Base-by-base conservation (phyloP, 2,797 vertebrate species). In the Eidolon dupreanum region DNA sequence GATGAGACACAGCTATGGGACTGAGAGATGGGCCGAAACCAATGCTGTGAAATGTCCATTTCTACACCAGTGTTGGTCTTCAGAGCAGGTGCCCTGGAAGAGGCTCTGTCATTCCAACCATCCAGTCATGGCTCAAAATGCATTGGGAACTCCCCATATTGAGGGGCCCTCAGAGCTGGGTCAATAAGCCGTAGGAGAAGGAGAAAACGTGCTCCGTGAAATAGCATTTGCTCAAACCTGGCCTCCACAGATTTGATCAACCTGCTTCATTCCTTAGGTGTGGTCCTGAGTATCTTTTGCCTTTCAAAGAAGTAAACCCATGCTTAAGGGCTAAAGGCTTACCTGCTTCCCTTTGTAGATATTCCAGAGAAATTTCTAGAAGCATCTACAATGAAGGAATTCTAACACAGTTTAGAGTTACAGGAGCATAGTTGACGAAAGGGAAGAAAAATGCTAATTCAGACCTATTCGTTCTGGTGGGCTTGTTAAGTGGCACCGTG, bases 331-430 rank as follows among this genome's bases (percentile, higher is more conserved):
- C 28, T 83, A 33, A 65, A 38, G 41, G 28, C 33, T 33, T 81
- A 65, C 8, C 31, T 33, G 36, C 36, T 38, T 13, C 55, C 17
- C 31, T 94, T 36, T 86, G 36, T 41, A 49, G 84, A 17, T 28
- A 49, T 20, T 79, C 90, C 71, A 81, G 70, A 90, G 70, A 87
- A 95, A 71, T 38, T 59, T 75, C 92, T 70, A 55, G 92, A 83
- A 77, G n/a, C 38, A 51, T 65, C 61, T 53, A 15, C 26, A 36
- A 16, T 51, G 49, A 84, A 81, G 49, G 88, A 31, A 85, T 85
- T 55, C 41, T 49, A 81, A 26, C 6, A 3, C 46, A 3, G 1
- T 43, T 90, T 59, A 36, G 71, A 88, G 49, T 75, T 68, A 65
- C 5, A 65, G 59, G 2, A 8, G 33, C 68, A 68, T 13, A 13